These are phyloP conservation scores for Trachelus troglodyta DNA, from an alignment of 2,888 invertebrate genomes.

Conservation along the genomic window DNA sequence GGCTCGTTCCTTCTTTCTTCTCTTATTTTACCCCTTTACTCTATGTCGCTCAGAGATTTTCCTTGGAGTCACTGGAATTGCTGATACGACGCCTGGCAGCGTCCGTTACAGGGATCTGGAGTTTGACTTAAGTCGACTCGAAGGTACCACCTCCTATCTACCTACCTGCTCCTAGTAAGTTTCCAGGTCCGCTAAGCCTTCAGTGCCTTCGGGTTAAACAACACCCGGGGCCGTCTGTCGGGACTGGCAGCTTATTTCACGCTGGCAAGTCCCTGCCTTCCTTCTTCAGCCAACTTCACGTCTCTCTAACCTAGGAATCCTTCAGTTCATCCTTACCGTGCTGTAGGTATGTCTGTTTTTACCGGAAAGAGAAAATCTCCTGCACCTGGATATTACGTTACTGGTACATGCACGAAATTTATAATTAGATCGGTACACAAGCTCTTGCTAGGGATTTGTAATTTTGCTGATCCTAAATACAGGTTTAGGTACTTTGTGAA, in stretches of 20 bases:
- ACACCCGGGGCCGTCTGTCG: constrained; percentile 48
- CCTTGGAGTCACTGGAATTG: not conserved
- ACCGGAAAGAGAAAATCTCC: not conserved
- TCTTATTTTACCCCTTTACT: not conserved
- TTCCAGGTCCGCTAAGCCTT: not conserved
- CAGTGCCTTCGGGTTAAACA: constrained; percentile 42
- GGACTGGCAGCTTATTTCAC: constrained; percentile 56
- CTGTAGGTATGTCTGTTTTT: not conserved
- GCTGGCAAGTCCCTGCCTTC: constrained; percentile 46
- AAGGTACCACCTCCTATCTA: not conserved
- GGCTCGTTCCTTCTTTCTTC: not conserved
- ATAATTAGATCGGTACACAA: not conserved
- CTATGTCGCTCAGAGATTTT: constrained; percentile 1
- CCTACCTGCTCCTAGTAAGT: constrained; percentile 7
- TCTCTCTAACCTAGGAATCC: constrained; percentile 23
- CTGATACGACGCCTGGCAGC: not conserved
- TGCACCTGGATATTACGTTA: not conserved
- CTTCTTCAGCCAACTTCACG: constrained; percentile 27
- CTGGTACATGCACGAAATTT: not conserved
- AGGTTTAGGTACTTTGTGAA: not conserved
- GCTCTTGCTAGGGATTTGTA: not conserved
- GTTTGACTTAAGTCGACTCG: constrained; percentile 1
- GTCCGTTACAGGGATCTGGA: not conserved
- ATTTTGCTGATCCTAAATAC: not conserved
- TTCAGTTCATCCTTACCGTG: not conserved